Evolutionary conservation across 2,888 invertebrate genomes (phyloP), one percentile per base, ranked within the genome.

Genomic region (Drosophila imparisetae): DNA sequence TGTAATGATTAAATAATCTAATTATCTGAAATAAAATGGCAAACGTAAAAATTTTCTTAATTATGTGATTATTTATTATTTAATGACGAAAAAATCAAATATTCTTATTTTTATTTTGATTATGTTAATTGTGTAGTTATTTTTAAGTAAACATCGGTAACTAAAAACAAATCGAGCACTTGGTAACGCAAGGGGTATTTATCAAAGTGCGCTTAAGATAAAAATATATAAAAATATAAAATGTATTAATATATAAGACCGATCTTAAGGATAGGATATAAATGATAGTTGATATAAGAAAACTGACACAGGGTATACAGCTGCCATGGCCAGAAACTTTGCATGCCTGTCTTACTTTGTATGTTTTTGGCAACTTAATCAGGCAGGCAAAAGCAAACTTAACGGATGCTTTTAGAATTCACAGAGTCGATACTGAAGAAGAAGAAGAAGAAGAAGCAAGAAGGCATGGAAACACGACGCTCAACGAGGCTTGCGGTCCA

Each of bases 371-470:
- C 85, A 85, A 87, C 85, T 85, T 85, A 85, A 85, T 85, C 85
- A 85, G 85, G 85, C 85, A 66, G 75, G 72, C 68, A 64, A 78
- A 75, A 71, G 78, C 53, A 80, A 89, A 76, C 68, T 63, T 78
- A 68, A 81, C 85, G 87, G 89, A 86, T 84, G 85, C 85, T 89
- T 89, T 87, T 84, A 77, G 79, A 85, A 89, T 83, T 81, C 83
- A 75, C 86, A 82, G 77, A 67, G 57, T 36, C 59, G 18, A 76
- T 62, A 54, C 24, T 61, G 32, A 24, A 63, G 49, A 52, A 18
- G 34, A 36, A 18, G 18, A 54, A 36, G 36, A 54, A 5, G 24
- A 52, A n/a, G 13, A 54, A 54, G 32, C 52, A n/a, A 55, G 34
- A 49, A 49, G 49, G 75, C 77, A 74, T 57, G 61, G 63, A 69